Percentiles rank a stretch among this genome's conserved stretches.
Conservation (phyloP, 2,113 vertebrate species). For the Epinephelus fuscoguttatus region DNA sequence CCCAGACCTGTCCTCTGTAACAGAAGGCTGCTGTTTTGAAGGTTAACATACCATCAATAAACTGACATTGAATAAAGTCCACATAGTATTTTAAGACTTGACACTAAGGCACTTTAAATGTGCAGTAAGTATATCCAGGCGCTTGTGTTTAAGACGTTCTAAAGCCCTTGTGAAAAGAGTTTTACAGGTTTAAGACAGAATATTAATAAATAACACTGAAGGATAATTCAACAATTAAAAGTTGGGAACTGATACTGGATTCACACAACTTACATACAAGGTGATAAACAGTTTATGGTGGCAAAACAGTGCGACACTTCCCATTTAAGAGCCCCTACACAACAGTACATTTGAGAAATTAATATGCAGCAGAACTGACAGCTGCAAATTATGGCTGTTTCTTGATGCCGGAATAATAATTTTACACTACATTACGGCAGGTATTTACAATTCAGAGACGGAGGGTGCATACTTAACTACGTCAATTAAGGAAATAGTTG, state of each 20-base stretch:
- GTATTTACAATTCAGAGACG: constrained; percentile 73
- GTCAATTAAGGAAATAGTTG: constrained; percentile 83
- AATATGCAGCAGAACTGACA: constrained; percentile 71
- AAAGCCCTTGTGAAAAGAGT: constrained; percentile 9
- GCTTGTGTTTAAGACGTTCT: not conserved
- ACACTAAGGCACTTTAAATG: constrained; percentile 45
- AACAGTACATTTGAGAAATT: constrained; percentile 65
- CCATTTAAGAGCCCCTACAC: constrained; percentile 60
- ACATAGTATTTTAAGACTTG: constrained; percentile 54
- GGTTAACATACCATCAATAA: constrained; percentile 77
- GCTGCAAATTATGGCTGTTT: constrained; percentile 73
- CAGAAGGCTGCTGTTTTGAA: constrained; percentile 70
- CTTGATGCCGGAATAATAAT: constrained; percentile 73
- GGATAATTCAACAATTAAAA: constrained; percentile 44
- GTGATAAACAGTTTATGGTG: constrained; percentile 40
- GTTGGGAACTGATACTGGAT: constrained; percentile 20
- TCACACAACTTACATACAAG: constrained; percentile 38
- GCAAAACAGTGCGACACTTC: constrained; percentile 51
- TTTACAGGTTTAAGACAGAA: constrained; percentile 20
- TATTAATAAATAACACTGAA: constrained; percentile 20
- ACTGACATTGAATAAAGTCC: constrained; percentile 67
- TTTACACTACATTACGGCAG: constrained; percentile 81
- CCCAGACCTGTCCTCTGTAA: constrained; percentile 62
- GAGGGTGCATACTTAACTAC: constrained; percentile 78
- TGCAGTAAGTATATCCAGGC: not conserved